Base-by-base conservation (phyloP, 2,113 vertebrate genomes). In the Marmota flaviventris region DNA sequence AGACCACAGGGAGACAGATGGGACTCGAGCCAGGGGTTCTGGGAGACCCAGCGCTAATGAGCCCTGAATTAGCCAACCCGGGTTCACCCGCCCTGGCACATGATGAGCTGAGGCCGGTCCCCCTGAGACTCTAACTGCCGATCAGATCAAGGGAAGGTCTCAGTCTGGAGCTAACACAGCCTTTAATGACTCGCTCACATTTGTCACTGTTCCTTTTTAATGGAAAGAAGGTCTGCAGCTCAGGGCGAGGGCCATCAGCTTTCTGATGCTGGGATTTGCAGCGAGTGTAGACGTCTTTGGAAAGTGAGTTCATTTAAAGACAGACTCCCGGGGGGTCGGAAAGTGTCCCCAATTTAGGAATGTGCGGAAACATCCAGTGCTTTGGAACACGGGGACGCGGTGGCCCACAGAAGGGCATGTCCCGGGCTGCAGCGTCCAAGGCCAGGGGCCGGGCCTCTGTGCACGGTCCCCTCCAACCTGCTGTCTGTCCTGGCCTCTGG, bases 171-270 rank as follows among this genome's bases (percentile, higher is more conserved):
- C 81, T 65, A 34, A 51, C 18, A 2, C 45, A 45, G 18, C 70
- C 88, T 92, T 85, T 77, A 91, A 67, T 58, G 77, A 75, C 45
- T 29, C 5, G 56, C 42, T n/a, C 32, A 69, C 83, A 53, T 73
- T 63, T 73, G 75, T 85, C 84, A 75, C 25, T 84, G 92, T 96
- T 96, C 45, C 34, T 91, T 81, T 75, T 88, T 82, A 94, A 85
- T 61, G 65, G 72, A 39, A 58, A 85, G n/a, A 24, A 20, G 75
- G 76, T 58, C 90, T 93, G 70, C 8, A 27, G 63, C 85, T 85
- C 10, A 7, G 8, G 16, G 32, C 34, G 11, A 24, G 51, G 29
- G 37, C 61, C 45, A 39, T 6, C 37, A 13, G 45, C 37, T 18
- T 87, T 87, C 85, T 92, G n/a, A 51, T 39, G 65, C 65, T 39